These are phyloP conservation scores for Hydrozoanthus gracilis DNA, from an alignment of 92 coral and sea anemone species.

Conservation along the genomic window DNA sequence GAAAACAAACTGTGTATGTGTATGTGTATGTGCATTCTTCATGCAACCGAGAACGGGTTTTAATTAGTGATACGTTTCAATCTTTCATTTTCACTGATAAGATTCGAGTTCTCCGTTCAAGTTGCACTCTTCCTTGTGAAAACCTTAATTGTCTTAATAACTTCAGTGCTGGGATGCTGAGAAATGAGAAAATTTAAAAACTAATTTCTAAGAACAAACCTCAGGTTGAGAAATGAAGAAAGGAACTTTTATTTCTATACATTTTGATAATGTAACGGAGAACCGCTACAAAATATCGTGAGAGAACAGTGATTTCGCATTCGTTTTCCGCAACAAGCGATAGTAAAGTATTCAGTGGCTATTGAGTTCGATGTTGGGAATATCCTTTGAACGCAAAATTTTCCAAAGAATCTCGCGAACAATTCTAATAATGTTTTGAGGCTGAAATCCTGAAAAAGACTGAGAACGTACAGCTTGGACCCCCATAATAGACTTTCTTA, in stretches of 20 bases:
- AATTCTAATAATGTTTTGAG: conserved; percentile 14
- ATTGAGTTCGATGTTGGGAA: conserved; percentile 5
- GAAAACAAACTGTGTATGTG: conserved; percentile 22
- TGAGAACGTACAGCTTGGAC: conserved; percentile 7
- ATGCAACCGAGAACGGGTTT: conserved; percentile 7
- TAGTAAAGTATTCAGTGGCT: neutral
- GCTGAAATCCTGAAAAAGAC: conserved; percentile 15
- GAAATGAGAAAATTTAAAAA: conserved; percentile 13
- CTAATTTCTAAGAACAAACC: conserved; percentile 20
- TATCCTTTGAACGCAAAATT: conserved; percentile 8
- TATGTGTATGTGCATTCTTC: conserved; percentile 14
- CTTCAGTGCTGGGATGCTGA: conserved; percentile 30
- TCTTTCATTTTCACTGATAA: conserved; percentile 11
- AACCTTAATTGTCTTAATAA: conserved; percentile 22
- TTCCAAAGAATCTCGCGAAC: conserved; percentile 19
- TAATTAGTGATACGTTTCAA: conserved; percentile 11
- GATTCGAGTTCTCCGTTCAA: conserved; percentile 19
- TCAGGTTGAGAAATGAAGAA: conserved; percentile 10
- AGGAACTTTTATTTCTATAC: neutral
- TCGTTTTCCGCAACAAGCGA: conserved; percentile 6
- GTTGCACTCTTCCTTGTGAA: conserved; percentile 29
- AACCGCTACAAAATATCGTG: conserved; percentile 23
- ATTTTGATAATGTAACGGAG: neutral
- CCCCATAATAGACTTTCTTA: neutral
- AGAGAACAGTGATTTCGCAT: conserved; percentile 5